Base-by-base conservation (phyloP, 2,113 vertebrate genomes). In the Sialia sialis region DNA sequence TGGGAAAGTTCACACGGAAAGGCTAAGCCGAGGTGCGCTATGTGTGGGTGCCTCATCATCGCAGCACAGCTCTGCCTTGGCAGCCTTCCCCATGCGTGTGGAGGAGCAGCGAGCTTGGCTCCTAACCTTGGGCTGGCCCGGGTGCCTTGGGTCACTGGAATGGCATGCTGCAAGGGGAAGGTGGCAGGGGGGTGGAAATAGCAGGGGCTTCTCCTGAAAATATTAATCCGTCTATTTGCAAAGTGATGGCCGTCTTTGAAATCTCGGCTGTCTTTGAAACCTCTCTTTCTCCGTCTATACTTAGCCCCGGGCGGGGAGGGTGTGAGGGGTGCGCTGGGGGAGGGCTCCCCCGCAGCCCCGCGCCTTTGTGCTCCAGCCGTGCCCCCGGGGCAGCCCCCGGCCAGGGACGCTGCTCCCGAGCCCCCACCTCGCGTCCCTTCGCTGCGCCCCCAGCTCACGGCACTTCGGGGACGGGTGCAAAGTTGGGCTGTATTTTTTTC, bases 131-230 rank as follows among this genome's bases (percentile, higher is more conserved):
- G 93, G 87, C 96, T 93, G 91, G 92, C 83, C 93, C 39, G 54
- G 52, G 93, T 90, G 76, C 87, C 95, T 96, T 92, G 96, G 96
- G 92, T 97, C 97, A 96, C 88, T 94, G 92, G 96, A 95, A 96
- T 90, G 90, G 83, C 94, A 97, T 92, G 95, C 96, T 96, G 96
- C 78, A 51, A 62, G 26, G 60, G 64, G 11, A 79, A 70, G 18
- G 36, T 13, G 18, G 43, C n/a, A n/a, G 52, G 66, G 20, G 73
- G 68, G 38, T 30, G 29, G n/a, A 75, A 94, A 94, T 75, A 95
- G 63, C 79, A 62, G 38, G 76, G 87, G 55, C 75, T 92, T 93
- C 84, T 93, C 81, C 94, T 93, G 95, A 95, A 96, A 95, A 76
- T 94, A 94, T 83, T 87, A 96, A 81, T 55, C 70, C 55, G 16